A percentile compares a stretch with the other conserved stretches of the same genome.
Evolutionary conservation across 2,888 invertebrate species (phyloP).

Genomic region (Lasioglossum malachurum): DNA sequence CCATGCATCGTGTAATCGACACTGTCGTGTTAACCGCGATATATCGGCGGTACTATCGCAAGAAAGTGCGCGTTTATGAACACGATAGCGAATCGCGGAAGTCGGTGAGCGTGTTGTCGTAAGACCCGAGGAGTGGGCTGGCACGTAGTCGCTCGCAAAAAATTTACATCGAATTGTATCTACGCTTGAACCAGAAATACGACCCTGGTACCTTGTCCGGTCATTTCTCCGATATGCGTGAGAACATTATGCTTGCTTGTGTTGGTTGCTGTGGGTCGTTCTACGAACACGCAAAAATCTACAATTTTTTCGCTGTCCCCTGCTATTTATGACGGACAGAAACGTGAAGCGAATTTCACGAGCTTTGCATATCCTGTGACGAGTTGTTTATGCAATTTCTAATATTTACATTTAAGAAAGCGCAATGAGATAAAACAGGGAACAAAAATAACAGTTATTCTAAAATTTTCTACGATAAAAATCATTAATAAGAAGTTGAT

Average conservation of each 20-base stretch:
- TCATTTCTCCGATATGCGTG: constrained; percentile 26
- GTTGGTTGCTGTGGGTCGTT: neutral
- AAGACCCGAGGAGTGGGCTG: constrained; percentile 20
- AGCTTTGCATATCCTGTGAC: neutral
- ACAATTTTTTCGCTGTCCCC: neutral
- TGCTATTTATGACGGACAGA: neutral
- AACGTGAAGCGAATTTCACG: constrained; percentile 9
- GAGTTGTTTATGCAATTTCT: too few species aligned
- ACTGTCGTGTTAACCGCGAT: neutral
- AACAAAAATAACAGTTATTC: too few species aligned
- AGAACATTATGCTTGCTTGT: constrained; percentile 8
- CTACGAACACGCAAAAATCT: neutral
- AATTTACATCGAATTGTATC: constrained; percentile 50
- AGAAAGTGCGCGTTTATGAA: constrained; percentile 49
- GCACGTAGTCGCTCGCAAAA: constrained; percentile 27
- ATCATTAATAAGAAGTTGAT: too few species aligned
- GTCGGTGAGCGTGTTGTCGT: constrained; percentile 39
- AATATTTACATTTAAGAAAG: too few species aligned
- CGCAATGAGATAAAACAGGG: too few species aligned
- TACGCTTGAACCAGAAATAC: constrained; percentile 21
- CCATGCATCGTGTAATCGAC: constrained; percentile 13
- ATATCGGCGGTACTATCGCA: constrained; percentile 22
- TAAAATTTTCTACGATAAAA: too few species aligned
- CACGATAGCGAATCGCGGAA: constrained; percentile 55
- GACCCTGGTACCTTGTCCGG: constrained; percentile 12